phyloP scores from a whole-genome alignment of 2,888 invertebrate genomes.

The Catocala sponsa region DNA sequence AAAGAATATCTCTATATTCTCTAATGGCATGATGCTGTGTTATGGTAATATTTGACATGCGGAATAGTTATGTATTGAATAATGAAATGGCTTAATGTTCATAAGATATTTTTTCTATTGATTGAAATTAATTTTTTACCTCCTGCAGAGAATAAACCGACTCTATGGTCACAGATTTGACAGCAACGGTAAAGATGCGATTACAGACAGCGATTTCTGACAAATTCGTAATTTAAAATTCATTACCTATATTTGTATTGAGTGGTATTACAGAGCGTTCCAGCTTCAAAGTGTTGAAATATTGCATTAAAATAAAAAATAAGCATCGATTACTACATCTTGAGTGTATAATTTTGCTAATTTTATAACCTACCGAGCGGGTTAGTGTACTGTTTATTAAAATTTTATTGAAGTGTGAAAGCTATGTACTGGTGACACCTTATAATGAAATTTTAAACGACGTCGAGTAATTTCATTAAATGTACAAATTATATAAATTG shows the following conservation, averaged over 20 bases:
- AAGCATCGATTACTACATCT: conserved; percentile 55
- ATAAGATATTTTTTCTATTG: conserved; percentile 4
- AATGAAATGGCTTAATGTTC: conserved; percentile 10
- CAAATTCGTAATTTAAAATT: conserved; percentile 15
- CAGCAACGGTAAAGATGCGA: conserved; percentile 1
- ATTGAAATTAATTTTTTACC: conserved; percentile 5
- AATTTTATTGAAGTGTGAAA: conserved; percentile 40
- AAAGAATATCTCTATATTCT: too few relatives aligned
- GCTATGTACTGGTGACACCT: neutral
- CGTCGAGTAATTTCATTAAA: too few relatives aligned
- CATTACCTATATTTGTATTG: conserved; percentile 19
- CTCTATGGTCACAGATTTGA: conserved; percentile 11
- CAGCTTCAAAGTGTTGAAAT: conserved; percentile 21
- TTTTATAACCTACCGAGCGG: conserved; percentile 56
- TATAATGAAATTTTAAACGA: conserved; percentile 3
- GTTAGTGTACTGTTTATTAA: conserved; percentile 41
- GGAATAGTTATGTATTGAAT: too few relatives aligned
- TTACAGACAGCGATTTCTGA: too few relatives aligned
- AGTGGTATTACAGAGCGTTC: conserved; percentile 15
- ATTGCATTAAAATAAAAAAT: conserved; percentile 33
- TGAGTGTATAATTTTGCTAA: conserved; percentile 57
- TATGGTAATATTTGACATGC: too few relatives aligned
- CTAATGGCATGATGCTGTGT: too few relatives aligned
- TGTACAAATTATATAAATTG: too few relatives aligned
- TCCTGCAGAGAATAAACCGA: conserved; percentile 11